Evolutionary conservation across 1,140 invertebrate species (phyloP).

Genomic region (Dinothrombium tinctorium): DNA sequence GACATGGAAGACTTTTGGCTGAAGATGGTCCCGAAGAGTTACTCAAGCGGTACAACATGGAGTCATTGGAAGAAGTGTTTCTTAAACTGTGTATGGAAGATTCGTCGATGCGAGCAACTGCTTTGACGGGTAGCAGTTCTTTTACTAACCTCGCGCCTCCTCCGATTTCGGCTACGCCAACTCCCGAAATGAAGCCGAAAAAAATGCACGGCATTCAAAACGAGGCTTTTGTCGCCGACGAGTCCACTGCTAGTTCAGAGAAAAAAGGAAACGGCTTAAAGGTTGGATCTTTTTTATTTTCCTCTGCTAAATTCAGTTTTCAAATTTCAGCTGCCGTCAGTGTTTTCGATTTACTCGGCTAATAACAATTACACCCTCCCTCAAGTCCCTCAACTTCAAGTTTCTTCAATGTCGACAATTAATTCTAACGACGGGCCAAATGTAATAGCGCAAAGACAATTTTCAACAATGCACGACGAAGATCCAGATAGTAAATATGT

Average conservation of each 20-base stretch:
- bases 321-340: slow-evolving; percentile 8
- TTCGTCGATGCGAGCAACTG: slow-evolving; percentile 2
- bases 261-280: too few species aligned
- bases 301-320: not conserved
- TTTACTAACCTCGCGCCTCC: not conserved
- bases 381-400: too few species aligned
- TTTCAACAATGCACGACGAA: too few species aligned
- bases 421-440: too few species aligned
- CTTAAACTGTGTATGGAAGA: slow-evolving; percentile 56
- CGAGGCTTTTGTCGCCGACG: too few species aligned
- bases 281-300: too few species aligned
- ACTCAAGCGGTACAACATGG: slow-evolving; percentile 51
- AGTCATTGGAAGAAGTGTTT: slow-evolving; percentile 76
- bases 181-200: not conserved
- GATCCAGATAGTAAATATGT: not conserved
- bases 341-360: slow-evolving; percentile 7
- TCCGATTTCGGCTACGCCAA: not conserved
- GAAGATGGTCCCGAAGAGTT: slow-evolving; percentile 69
- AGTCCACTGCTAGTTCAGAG: too few species aligned
- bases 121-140: not conserved
- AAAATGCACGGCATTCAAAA: too few species aligned
- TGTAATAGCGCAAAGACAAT: too few species aligned
- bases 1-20: slow-evolving; percentile 62
- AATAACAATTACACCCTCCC: slow-evolving; percentile 1
- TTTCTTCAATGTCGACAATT: too few species aligned